These are phyloP conservation scores for Apotomis capreana DNA, from an alignment of 2,888 invertebrate species.

Conservation along the genomic window DNA sequence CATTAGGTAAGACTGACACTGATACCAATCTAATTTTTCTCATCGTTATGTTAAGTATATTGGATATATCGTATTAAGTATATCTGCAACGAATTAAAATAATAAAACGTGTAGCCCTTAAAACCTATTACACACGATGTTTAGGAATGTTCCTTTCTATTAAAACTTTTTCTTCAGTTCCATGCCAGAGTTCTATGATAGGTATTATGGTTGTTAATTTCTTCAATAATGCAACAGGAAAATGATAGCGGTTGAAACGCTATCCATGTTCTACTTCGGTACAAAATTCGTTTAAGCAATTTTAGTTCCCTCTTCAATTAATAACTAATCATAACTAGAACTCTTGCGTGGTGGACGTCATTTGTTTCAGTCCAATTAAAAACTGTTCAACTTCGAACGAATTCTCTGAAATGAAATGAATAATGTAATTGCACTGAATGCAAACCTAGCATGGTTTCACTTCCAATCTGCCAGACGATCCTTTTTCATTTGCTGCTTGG, in stretches of 20 bases:
- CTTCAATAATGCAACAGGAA: too few relatives aligned
- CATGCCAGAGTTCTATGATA: too few relatives aligned
- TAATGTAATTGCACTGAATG: slow-evolving; percentile 17
- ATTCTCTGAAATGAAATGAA: slow-evolving; percentile 39
- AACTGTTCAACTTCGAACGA: background rate
- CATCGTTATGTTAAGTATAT: background rate
- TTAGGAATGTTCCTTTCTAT: too few relatives aligned
- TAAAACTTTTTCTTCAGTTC: too few relatives aligned
- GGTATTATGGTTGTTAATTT: too few relatives aligned
- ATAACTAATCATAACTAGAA: background rate
- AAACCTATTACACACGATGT: too few relatives aligned
- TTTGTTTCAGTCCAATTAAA: background rate
- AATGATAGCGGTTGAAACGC: too few relatives aligned
- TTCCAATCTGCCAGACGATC: slow-evolving; percentile 16
- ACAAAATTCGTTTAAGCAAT: too few relatives aligned
- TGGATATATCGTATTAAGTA: background rate
- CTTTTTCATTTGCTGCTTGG: slow-evolving; percentile 29
- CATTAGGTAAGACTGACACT: slow-evolving; percentile 3
- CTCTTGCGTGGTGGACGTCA: background rate
- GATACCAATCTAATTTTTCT: slow-evolving; percentile 6
- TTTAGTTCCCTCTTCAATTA: too few relatives aligned
- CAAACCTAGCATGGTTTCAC: slow-evolving; percentile 4
- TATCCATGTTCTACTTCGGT: too few relatives aligned
- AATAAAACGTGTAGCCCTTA: background rate
- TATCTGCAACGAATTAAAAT: background rate